Evolutionary conservation across 2,113 vertebrate species (phyloP), one percentile per base, ranked within the genome.

Genomic region (Asarcornis scutulata): DNA sequence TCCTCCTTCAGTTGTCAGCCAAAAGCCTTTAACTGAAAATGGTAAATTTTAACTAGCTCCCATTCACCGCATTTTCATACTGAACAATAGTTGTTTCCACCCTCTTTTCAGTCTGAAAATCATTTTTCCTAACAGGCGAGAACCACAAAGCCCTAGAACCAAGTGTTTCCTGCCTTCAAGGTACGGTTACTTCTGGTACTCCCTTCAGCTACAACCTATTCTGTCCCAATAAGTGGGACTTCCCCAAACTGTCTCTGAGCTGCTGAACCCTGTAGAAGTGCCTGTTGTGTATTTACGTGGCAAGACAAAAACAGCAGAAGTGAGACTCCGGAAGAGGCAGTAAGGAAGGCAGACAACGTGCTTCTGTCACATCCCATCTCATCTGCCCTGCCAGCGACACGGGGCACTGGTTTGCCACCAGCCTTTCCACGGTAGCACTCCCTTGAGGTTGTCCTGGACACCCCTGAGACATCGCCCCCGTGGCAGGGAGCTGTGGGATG

Each of bases 261-360:
- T 55, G 58, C 34, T 42, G 17, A 6, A 32, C 27, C 46, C 27
- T 36, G 26, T 55, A 50, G 52, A 42, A 87, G 73, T 29, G n/a
- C 7, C 58, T 76, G 40, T 8, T 21, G 53, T 48, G 22, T 85
- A 10, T 75, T 63, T 34, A 31, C 26, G 56, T 2, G 2, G 48
- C 7, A 40, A 87, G 50, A 84, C 16, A 36, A 66, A 86, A 83
- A 26, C 8, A 86, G 42, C 36, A 76, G 73, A 91, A 17, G 11
- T 21, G 64, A 91, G 83, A 50, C 9, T 23, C 31, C 5, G 17
- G 38, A 83, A 67, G 34, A 56, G 66, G 12, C 71, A 66, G 36
- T 53, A 68, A 46, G 23, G 27, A 48, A 77, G 16, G 59, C 31
- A 32, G n/a, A 21, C 10, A 69, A 46, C 0, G 0, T 46, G 50